Percentiles rank a stretch among this genome's conserved stretches.
These are phyloP conservation scores for Manacus vitellinus DNA, from an alignment of 2,113 vertebrate species.

Conservation along the genomic window DNA sequence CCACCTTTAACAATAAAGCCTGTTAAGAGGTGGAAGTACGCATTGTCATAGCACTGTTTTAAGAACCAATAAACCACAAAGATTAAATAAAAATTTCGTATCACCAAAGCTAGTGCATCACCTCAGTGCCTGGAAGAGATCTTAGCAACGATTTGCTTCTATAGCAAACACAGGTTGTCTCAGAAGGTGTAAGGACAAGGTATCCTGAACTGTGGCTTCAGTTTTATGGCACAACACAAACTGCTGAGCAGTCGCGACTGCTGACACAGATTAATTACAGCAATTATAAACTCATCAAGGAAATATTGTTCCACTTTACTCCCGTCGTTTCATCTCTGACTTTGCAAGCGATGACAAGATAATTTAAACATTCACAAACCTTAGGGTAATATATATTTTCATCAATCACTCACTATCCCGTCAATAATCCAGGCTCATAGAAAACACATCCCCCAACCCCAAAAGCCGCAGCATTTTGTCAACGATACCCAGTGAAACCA, in stretches of 20 bases:
- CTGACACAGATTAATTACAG: not conserved
- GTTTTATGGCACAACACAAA: not conserved
- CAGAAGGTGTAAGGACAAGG: not conserved
- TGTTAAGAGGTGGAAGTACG: not conserved
- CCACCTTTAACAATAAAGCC: not conserved
- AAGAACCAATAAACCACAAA: not conserved
- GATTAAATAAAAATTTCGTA: not conserved
- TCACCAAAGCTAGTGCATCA: not conserved
- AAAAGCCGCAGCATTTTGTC: not conserved
- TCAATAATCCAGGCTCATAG: not conserved
- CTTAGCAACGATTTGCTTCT: not conserved
- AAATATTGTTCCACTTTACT: not conserved
- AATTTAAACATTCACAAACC: not conserved
- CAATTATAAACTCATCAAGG: not conserved
- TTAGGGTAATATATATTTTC: not conserved
- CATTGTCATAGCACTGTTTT: not conserved
- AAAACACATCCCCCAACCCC: not conserved
- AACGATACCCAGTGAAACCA: not conserved
- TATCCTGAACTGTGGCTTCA: not conserved
- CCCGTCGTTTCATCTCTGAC: not conserved
- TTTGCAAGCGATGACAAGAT: not conserved
- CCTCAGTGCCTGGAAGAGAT: not conserved
- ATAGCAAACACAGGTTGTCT: not conserved
- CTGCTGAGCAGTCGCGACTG: fast-evolving
- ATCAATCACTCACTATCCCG: not conserved